Base-by-base conservation (phyloP, 2,888 invertebrate genomes). In the Philonicus albiceps region DNA sequence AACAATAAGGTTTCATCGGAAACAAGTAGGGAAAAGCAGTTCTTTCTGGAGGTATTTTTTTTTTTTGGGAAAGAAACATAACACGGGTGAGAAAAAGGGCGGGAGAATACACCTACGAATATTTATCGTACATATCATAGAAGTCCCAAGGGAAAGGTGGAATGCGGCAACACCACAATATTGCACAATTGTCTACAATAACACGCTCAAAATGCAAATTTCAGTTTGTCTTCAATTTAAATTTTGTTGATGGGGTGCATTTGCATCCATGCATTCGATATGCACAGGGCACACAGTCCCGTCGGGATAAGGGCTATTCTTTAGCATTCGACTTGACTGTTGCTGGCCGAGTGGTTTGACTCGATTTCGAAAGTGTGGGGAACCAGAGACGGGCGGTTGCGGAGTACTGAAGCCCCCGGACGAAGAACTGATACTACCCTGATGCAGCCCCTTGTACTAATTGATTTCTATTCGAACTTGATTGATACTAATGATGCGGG, bases 221-320 rank as follows among this genome's bases (percentile, higher is more conserved):
- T 55, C 49, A 30, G 81, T 81, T 81, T 81, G 55, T 81, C 81
- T 81, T 81, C 34, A 81, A 81, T 81, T 81, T 81, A 55, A 81
- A 81, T 81, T 81, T 81, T 81, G 81, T 55, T 81, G 55, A 81
- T 76, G 76, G 27, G 34, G 40, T 76, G 22, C 76, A 76, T 76
- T 43, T 40, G 43, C 43, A 76, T 76, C 19, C 76, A 43, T 76
- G 76, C 76, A 76, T 76, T 19, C 76, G 27, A 76, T 76, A 43
- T 76, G 76, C 76, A 76, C 22, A 13, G 43, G 6, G 76, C 34
- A 75, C 75, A 76, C 40, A 37, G 22, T 8, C 74, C 74, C 74
- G 16, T 7, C 34, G 74, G 74, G 43, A 76, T 76, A 55, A 81
- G 43, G 55, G n/a, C 13, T 6, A 30, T 74, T 34, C 13, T 31